Base-by-base conservation (phyloP, 2,888 invertebrate genomes). In the Lymantria monacha region DNA sequence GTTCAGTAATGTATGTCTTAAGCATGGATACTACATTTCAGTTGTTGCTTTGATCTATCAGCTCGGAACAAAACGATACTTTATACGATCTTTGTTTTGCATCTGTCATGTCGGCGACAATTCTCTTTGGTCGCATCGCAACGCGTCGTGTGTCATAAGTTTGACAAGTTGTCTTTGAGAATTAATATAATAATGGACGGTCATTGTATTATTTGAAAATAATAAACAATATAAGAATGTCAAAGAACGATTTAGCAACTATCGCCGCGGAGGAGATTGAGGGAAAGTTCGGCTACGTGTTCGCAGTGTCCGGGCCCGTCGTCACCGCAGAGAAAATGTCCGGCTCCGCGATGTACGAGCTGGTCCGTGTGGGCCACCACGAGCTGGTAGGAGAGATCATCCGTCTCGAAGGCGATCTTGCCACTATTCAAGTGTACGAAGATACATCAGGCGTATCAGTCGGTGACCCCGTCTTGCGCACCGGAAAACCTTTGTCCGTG, bases 321-420 rank as follows among this genome's bases (percentile, higher is more conserved):
- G 99, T 99, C 46, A 99, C 98, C 56, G 99, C 99, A 63, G 98
- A 99, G 87, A 96, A 96, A 84, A 99, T 99, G 99, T 95, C 98
- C 55, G 99, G 99, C 58, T 97, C 99, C 30, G 99, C 99, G 94
- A 99, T 99, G 99, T 99, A 99, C 95, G 99, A 99, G 92, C 89
- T 99, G 92, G 99, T 99, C 61, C 95, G 99, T 70, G 99, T 99
- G 40, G 99, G 99, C 0, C 98, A 99, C 92, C 94, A 95, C 71
- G 98, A 99, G 89, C 93, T 99, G 76, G 99, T 99, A 12, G 99
- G 99, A 63, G 99, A 99, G 93, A 99, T 99, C 91, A 99, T 99
- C 91, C 96, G 99, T 91, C 94, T 99, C 61, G 99, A 99, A 92
- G 99, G 99, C 54, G 99, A 99, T 91, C 97, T 98, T 96, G 99